phyloP scores from a whole-genome alignment of 2,113 vertebrate species.

The Ranitomeya variabilis region DNA sequence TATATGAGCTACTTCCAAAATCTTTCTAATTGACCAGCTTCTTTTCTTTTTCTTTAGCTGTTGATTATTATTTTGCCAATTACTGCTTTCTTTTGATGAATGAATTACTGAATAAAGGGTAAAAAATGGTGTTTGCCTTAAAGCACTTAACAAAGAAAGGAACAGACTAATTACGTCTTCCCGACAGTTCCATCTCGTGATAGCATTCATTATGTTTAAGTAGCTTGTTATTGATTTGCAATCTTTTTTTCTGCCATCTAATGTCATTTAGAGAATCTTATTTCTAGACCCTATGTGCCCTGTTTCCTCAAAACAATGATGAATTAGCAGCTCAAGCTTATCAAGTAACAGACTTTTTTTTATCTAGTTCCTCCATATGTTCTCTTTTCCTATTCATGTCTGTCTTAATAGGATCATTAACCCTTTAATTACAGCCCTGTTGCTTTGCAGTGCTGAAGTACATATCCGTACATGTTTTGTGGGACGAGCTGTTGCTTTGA shows the following conservation, averaged over 20 bases:
- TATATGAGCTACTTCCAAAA: too few relatives aligned
- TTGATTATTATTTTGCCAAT: too few relatives aligned
- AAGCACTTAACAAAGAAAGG: not conserved
- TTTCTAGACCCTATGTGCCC: not conserved
- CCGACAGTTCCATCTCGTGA: not conserved
- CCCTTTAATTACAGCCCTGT: too few relatives aligned
- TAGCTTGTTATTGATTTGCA: not conserved
- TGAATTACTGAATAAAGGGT: not conserved
- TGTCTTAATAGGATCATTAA: not conserved
- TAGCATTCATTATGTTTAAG: not conserved
- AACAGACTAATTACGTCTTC: constrained; percentile 7
- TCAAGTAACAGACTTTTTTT: not conserved
- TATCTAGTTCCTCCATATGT: not conserved
- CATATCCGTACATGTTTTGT: too few relatives aligned
- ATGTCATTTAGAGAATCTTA: not conserved
- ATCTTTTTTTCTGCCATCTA: not conserved
- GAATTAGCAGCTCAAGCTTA: not conserved
- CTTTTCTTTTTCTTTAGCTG: too few relatives aligned
- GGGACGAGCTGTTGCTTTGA: too few relatives aligned
- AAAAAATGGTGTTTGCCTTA: not conserved
- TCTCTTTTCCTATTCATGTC: not conserved
- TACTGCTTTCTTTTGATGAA: too few relatives aligned
- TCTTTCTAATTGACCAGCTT: too few relatives aligned
- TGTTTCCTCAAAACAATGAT: not conserved
- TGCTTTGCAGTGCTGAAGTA: too few relatives aligned